phyloP scores from a whole-genome alignment of 2,888 invertebrate genomes.

The Drepanosiphum platanoidis region DNA sequence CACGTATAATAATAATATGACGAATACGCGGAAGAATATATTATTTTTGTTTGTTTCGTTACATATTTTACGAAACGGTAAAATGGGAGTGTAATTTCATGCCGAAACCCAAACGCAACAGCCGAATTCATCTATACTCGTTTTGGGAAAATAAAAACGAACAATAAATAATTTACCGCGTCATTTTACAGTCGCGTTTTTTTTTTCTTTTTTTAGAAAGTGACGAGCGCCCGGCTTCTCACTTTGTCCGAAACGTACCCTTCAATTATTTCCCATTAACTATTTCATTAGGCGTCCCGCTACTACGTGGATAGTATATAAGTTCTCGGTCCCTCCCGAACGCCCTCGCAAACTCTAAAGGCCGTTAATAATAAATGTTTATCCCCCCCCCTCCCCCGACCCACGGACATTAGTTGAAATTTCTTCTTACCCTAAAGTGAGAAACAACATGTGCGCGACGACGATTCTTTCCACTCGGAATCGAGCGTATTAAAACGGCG shows the following conservation, averaged over 20 bases:
- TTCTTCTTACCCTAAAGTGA: slow-evolving; percentile 33
- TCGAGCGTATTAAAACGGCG: slow-evolving; percentile 25
- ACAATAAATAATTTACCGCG: neutral
- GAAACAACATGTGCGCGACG: slow-evolving; percentile 55
- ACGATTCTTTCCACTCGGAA: slow-evolving; percentile 12
- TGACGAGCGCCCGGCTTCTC: neutral
- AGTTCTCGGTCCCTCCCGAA: slow-evolving; percentile 20
- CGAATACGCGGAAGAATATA: too few relatives aligned
- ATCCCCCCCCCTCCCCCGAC: neutral
- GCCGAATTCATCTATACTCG: too few relatives aligned
- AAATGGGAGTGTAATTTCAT: neutral
- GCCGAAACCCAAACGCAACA: too few relatives aligned
- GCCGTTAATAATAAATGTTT: slow-evolving; percentile 59
- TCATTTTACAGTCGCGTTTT: neutral
- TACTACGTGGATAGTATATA: neutral
- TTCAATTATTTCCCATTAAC: slow-evolving; percentile 48
- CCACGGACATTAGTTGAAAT: slow-evolving; percentile 29
- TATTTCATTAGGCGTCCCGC: slow-evolving; percentile 44
- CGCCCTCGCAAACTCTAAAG: slow-evolving; percentile 19
- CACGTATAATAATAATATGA: too few relatives aligned
- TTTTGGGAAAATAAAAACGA: too few relatives aligned
- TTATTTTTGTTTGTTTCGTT: neutral
- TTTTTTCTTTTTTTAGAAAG: neutral
- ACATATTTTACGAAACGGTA: neutral
- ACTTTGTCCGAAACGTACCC: neutral